Conservation (phyloP, 2,113 vertebrate genomes). For the Leiothrix lutea region DNA sequence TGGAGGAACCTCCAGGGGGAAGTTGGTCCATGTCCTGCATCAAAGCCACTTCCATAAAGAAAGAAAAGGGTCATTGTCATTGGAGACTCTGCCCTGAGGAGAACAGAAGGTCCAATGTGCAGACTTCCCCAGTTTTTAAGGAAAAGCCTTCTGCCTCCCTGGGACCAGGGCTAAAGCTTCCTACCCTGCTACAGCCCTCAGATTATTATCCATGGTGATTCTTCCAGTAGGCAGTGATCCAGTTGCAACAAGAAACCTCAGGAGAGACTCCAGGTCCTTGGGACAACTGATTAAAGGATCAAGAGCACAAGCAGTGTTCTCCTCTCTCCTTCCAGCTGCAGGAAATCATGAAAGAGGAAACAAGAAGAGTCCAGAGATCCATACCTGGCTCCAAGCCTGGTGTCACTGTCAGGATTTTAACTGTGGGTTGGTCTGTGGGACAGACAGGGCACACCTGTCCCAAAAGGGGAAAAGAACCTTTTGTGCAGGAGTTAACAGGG, state of each 20-base stretch:
- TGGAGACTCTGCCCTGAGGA: not conserved
- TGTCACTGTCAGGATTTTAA: not conserved
- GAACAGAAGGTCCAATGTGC: not conserved
- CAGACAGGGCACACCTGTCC: not conserved
- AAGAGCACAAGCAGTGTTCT: not conserved
- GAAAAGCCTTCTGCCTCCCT: not conserved
- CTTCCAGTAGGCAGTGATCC: not conserved
- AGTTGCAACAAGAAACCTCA: not conserved
- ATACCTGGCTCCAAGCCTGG: not conserved
- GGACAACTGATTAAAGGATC: not conserved
- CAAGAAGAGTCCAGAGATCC: not conserved
- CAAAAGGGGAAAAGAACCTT: not conserved
- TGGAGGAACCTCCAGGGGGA: not conserved
- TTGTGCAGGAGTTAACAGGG: not conserved
- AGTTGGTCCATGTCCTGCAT: not conserved
- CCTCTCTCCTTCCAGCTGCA: not conserved
- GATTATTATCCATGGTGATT: not conserved
- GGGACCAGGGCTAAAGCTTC: not conserved
- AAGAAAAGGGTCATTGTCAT: not conserved
- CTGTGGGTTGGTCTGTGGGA: fast-evolving
- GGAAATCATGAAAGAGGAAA: not conserved
- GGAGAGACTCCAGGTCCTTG: not conserved
- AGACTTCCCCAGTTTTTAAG: not conserved
- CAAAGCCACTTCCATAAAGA: not conserved
- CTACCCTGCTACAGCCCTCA: fast-evolving